Conservation (phyloP, 2,797 vertebrate genomes). For the Myotis findleyi region DNA sequence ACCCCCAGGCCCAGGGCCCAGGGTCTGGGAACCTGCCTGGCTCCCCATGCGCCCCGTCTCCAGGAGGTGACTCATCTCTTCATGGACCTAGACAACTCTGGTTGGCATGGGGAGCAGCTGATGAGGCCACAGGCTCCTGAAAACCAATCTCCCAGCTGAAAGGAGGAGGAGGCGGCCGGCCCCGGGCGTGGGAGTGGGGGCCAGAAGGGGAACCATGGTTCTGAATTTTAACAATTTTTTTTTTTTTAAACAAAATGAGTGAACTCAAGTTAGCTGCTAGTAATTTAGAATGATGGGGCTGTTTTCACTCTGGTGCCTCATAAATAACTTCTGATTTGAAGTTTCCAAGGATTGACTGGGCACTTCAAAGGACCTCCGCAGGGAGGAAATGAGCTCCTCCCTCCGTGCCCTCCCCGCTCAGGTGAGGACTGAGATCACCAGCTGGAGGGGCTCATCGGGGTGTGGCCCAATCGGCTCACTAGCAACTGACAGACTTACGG, state of each 20-base stretch:
- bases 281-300: conserved; percentile 70
- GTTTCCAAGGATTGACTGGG: conserved; percentile 78
- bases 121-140: conserved; percentile 65
- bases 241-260: conserved; percentile 46
- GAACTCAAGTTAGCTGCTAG: conserved; percentile 64
- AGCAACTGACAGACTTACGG: conserved; percentile 53
- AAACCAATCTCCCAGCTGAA: conserved; percentile 5
- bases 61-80: conserved; percentile 52
- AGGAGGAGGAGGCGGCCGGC: neutral
- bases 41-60: conserved; percentile 38
- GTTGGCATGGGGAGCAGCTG: conserved; percentile 56
- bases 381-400: conserved; percentile 75
- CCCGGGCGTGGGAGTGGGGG: neutral
- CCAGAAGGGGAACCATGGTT: neutral
- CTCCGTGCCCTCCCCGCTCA: conserved; percentile 61
- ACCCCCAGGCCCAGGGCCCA: neutral
- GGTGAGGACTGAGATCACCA: conserved; percentile 78
- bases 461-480: neutral
- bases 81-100: conserved; percentile 47
- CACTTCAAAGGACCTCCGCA: conserved; percentile 75
- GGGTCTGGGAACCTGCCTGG: neutral
- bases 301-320: conserved; percentile 74
- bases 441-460: conserved; percentile 44
- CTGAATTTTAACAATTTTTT: conserved; percentile 59
- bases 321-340: conserved; percentile 81